phyloP scores from a whole-genome alignment of 2,113 vertebrate species.

The Hepsetus odoe region DNA sequence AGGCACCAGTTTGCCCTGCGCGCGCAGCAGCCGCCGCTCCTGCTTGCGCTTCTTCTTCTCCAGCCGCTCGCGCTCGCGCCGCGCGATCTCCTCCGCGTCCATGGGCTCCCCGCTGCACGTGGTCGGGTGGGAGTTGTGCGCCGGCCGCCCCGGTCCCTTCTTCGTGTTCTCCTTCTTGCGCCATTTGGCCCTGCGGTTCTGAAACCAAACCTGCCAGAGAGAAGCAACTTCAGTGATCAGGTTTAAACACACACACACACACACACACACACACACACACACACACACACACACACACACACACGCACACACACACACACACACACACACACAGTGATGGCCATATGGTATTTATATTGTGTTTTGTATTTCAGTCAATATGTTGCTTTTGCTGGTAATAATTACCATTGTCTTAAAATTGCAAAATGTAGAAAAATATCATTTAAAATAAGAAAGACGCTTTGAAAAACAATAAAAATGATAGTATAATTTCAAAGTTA shows the following conservation, averaged over 20 bases:
- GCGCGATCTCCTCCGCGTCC: slow-evolving; percentile 96
- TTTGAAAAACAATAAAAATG: too few relatives aligned
- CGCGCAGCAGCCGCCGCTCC: slow-evolving; percentile 91
- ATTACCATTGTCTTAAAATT: too few relatives aligned
- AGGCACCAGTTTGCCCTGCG: slow-evolving; percentile 83
- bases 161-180: slow-evolving; percentile 99
- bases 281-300: too few relatives aligned
- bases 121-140: slow-evolving; percentile 97
- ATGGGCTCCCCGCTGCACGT: slow-evolving; percentile 98
- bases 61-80: slow-evolving; percentile 90
- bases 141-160: slow-evolving; percentile 94
- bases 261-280: too few relatives aligned
- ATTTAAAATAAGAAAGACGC: too few relatives aligned
- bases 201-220: slow-evolving; percentile 93
- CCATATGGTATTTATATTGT: neutral
- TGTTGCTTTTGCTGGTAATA: neutral
- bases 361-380: neutral
- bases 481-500: too few relatives aligned
- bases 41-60: slow-evolving; percentile 98
- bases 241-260: neutral
- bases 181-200: slow-evolving; percentile 98
- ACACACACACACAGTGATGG: too few relatives aligned
- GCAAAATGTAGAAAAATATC: too few relatives aligned
- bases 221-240: slow-evolving; percentile 58
- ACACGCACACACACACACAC: too few relatives aligned